Evolutionary conservation across 1,140 invertebrate species (phyloP).

Genomic region (Whitmania pigra): DNA sequence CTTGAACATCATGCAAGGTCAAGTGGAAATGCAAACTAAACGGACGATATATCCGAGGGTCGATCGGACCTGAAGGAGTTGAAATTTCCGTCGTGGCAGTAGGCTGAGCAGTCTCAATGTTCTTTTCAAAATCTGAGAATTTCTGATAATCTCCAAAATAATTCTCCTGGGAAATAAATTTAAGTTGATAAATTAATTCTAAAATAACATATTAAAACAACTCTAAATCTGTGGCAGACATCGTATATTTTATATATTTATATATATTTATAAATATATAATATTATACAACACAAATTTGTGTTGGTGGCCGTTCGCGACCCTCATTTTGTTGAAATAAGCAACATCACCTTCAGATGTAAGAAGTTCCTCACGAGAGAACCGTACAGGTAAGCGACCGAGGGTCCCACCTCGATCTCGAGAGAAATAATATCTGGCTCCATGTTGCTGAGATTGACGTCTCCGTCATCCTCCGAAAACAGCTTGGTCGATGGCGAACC

Average conservation of each 20-base stretch:
- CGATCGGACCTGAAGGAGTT: conserved; percentile 38
- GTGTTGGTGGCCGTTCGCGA: no score
- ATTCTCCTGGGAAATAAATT: conserved; percentile 57
- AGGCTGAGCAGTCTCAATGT: neutral
- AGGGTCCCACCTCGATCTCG: conserved; percentile 83
- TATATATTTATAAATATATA: no score
- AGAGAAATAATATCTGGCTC: conserved; percentile 72
- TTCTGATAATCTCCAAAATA: conserved; percentile 87
- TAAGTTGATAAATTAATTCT: neutral
- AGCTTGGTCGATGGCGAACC: conserved; percentile 21
- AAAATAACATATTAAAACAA: conserved; percentile 23
- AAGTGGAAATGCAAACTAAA: conserved; percentile 79
- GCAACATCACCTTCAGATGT: conserved; percentile 38
- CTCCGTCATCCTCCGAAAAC: conserved; percentile 30
- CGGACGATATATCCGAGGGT: conserved; percentile 72
- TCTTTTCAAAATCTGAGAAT: conserved; percentile 73
- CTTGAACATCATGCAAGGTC: conserved; percentile 88
- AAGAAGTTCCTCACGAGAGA: conserved; percentile 74
- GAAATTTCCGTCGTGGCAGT: neutral
- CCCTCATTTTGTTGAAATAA: no score
- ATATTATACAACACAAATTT: no score
- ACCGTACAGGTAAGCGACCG: conserved; percentile 72
- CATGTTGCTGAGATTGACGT: conserved; percentile 73
- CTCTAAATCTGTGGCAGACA: neutral
- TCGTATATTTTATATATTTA: no score